Conservation (phyloP, 2,888 invertebrate species). For the Chaetogeoica ovagalla region DNA sequence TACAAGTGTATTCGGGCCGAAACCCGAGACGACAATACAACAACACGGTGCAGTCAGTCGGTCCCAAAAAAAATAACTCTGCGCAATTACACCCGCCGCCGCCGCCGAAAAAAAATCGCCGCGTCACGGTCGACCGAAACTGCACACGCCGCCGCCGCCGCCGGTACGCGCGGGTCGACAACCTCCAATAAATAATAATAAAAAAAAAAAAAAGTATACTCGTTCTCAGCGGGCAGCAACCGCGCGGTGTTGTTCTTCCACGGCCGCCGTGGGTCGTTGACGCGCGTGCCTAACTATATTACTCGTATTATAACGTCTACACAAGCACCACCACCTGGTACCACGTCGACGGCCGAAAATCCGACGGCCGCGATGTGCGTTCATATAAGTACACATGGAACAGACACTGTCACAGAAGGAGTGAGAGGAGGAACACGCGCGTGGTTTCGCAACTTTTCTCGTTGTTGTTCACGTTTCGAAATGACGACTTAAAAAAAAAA, state of each 20-base stretch:
- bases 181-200: constrained; percentile 25
- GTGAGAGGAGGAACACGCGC: no score
- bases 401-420: no score
- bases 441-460: no score
- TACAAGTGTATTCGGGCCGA: no score
- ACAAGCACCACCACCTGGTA: not conserved
- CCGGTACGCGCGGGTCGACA: constrained; percentile 41
- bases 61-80: constrained; percentile 10
- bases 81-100: constrained; percentile 39
- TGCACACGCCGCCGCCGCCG: not conserved
- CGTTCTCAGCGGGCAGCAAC: not conserved
- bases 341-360: not conserved
- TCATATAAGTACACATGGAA: no score
- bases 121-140: constrained; percentile 49
- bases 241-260: constrained; percentile 10
- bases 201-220: not conserved
- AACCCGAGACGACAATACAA: no score
- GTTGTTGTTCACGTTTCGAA: no score
- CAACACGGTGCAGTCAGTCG: not conserved
- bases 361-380: no score
- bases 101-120: constrained; percentile 25
- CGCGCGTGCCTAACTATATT: constrained; percentile 4
- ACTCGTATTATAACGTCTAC: not conserved
- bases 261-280: constrained; percentile 46
- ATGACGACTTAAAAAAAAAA: no score